Base-by-base conservation (phyloP, 92 coral and sea anemone genomes). In the Epizoanthus rinbou region DNA sequence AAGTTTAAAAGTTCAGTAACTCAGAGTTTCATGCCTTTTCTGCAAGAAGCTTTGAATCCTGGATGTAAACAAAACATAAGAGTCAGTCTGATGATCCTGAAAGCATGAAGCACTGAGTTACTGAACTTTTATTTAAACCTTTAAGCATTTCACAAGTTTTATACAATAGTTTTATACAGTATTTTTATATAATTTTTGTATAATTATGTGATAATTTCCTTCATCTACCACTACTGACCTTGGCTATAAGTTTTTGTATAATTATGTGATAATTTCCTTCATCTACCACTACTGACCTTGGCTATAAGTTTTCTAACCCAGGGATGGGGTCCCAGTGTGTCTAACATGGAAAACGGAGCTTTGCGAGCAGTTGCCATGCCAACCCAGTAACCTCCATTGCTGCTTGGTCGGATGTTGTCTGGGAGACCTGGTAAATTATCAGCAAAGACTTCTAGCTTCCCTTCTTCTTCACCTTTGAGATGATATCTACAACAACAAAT, bases 341-440 rank as follows among this genome's bases (percentile, higher is more conserved):
- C 90, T 10, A 35, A 6, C 80, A 89, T 54, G 17, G 90, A 25
- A 73, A 82, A 82, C 13, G 88, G 86, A 41, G 92, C 92, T 58
- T 87, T 80, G 14, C 97, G 72, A 10, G 57, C 43, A 14, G 82
- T 28, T 50, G 82, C 86, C 57, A 93, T 45, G 22, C 84, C 94
- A 76, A 93, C 92, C 97, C 97, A 93, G 74, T 93, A 93, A 3
- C 97, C 97, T 15, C 97, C 97, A 23, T 39, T 68, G 68, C 92
- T 86, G 85, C 97, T 93, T 45, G 59, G 81, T 2, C 97, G 94
- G 31, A 93, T 91, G 85, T 93, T 93, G 81, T 93, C 94, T 16
- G 97, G 97, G 0, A 91, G 24, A 41, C 97, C 97, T 53, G 97
- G 97, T 68, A 93, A 91, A 75, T 93, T 93, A 18, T 91, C 95